These are phyloP conservation scores for Chymomyza fuscimana DNA, from an alignment of 2,888 invertebrate genomes.

Conservation along the genomic window DNA sequence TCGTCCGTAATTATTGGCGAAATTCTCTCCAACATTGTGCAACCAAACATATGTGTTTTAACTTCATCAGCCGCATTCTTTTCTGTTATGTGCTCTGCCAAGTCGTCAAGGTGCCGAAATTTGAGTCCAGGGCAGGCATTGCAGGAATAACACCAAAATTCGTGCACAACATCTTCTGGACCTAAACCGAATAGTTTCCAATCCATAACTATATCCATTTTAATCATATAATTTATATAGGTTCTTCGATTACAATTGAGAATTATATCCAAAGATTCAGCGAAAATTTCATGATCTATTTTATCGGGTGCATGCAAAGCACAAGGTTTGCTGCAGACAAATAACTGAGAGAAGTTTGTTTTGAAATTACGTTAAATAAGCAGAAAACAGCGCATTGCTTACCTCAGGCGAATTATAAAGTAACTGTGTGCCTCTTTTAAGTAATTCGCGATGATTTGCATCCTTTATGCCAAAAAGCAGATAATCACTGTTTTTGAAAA, in stretches of 20 bases:
- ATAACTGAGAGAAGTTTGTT: neutral
- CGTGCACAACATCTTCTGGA: too few species aligned
- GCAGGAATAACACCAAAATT: too few species aligned
- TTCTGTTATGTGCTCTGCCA: neutral
- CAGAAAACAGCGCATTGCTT: neutral
- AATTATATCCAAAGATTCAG: neutral
- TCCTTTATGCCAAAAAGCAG: slow-evolving; percentile 42
- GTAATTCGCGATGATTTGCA: slow-evolving; percentile 32
- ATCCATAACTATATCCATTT: neutral
- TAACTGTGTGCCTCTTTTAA: slow-evolving; percentile 44
- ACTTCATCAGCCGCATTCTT: neutral
- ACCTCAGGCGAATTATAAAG: slow-evolving; percentile 29
- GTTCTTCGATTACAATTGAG: neutral
- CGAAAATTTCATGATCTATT: neutral
- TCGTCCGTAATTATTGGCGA: too few species aligned
- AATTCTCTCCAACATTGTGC: neutral
- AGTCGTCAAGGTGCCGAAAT: neutral
- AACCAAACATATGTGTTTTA: neutral
- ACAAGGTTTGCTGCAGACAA: slow-evolving; percentile 30
- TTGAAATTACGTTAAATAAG: neutral
- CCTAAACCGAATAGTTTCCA: neutral
- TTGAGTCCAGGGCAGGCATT: neutral
- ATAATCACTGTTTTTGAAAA: slow-evolving; percentile 39
- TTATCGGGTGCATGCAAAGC: slow-evolving; percentile 16
- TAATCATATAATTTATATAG: neutral